Percentiles rank a stretch among this genome's conserved stretches.
These are phyloP conservation scores for Teinopalpus imperialis DNA, from an alignment of 2,888 invertebrate genomes.

Conservation along the genomic window DNA sequence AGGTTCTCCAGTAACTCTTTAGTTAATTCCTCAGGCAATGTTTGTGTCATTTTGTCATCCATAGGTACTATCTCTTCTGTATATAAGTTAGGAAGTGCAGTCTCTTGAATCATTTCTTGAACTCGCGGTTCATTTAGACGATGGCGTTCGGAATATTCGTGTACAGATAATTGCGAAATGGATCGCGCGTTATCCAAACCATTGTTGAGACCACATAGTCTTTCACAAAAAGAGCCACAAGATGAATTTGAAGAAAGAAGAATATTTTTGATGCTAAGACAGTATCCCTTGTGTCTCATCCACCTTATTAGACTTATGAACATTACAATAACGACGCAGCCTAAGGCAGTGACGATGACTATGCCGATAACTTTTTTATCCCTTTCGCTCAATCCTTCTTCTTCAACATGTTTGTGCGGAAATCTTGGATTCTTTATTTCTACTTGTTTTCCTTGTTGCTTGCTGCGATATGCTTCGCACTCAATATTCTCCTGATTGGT, in stretches of 20 bases:
- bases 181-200: conserved; percentile 82
- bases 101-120: conserved; percentile 60
- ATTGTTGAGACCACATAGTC: conserved; percentile 63
- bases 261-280: conserved; percentile 62
- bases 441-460: conserved; percentile 45
- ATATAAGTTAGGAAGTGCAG: conserved; percentile 50
- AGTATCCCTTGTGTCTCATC: conserved; percentile 81
- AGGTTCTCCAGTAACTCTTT: conserved; percentile 87
- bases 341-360: conserved; percentile 76
- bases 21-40: conserved; percentile 88
- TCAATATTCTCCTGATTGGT: conserved; percentile 69
- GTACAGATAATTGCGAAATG: conserved; percentile 82
- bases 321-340: conserved; percentile 76
- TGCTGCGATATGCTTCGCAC: conserved; percentile 79
- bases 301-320: conserved; percentile 80
- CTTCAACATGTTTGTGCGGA: conserved; percentile 56
- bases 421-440: conserved; percentile 74
- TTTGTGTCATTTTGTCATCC: conserved; percentile 86
- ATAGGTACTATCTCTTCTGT: conserved; percentile 51
- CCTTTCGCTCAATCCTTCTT: conserved; percentile 47
- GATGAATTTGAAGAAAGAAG: conserved; percentile 58
- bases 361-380: conserved; percentile 72
- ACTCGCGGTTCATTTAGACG: conserved; percentile 81
- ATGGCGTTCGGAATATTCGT: conserved; percentile 84
- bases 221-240: conserved; percentile 58